Evolutionary conservation across 2,113 vertebrate genomes (phyloP).

Genomic region (Stigmatopora nigra): DNA sequence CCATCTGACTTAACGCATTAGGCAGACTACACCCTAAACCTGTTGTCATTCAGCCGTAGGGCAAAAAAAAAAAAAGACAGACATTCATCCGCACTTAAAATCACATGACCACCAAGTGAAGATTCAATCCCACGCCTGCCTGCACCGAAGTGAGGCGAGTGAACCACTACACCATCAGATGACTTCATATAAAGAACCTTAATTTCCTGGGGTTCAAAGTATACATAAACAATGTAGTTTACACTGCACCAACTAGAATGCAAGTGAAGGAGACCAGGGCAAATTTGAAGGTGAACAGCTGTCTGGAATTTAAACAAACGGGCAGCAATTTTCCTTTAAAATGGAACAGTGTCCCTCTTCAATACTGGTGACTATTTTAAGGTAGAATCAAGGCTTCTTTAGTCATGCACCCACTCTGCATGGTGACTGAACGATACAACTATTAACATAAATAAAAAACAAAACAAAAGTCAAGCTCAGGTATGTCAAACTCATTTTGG

Average conservation of each 20-base stretch:
- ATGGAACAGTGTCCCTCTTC: not conserved
- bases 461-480: not conserved
- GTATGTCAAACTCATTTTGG: too few relatives aligned
- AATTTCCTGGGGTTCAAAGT: not conserved
- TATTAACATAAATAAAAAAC: conserved; percentile 7
- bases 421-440: not conserved
- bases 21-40: too few relatives aligned
- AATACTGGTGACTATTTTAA: conserved; percentile 9
- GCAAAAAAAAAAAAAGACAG: too few relatives aligned
- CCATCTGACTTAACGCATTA: too few relatives aligned
- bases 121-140: too few relatives aligned
- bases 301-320: not conserved
- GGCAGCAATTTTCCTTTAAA: not conserved
- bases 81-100: too few relatives aligned
- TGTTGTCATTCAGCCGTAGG: too few relatives aligned
- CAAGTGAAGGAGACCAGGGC: not conserved
- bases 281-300: too few relatives aligned
- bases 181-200: not conserved
- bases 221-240: not conserved
- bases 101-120: too few relatives aligned
- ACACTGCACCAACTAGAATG: not conserved
- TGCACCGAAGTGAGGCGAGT: too few relatives aligned
- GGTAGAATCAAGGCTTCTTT: not conserved
- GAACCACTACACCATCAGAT: too few relatives aligned
- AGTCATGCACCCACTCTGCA: not conserved